Conservation (phyloP, 2,888 invertebrate species). For the Harpalus rubripes region DNA sequence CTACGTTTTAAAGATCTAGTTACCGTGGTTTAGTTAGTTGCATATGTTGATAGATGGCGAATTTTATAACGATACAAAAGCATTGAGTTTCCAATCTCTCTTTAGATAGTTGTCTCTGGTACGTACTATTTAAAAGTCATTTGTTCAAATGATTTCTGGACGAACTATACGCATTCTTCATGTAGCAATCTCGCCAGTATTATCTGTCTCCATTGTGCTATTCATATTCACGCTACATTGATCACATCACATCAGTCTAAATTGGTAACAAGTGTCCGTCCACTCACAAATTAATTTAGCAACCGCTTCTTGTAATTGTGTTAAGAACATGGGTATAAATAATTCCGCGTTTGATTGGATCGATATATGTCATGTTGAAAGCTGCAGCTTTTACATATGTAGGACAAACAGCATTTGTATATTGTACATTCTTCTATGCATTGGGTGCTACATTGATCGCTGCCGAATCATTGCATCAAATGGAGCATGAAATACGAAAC, state of each 20-base stretch:
- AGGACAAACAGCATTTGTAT: neutral
- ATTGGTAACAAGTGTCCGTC: slow-evolving; percentile 8
- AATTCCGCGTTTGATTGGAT: neutral
- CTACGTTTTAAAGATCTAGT: no score
- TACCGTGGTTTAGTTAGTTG: no score
- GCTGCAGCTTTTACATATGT: neutral
- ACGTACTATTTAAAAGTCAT: no score
- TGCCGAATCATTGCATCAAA: neutral
- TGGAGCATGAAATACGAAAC: neutral
- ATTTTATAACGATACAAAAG: no score
- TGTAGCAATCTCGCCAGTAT: neutral
- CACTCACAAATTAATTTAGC: slow-evolving; percentile 12
- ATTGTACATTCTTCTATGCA: neutral
- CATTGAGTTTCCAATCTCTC: no score
- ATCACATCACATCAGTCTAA: slow-evolving; percentile 9
- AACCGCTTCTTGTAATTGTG: slow-evolving; percentile 1
- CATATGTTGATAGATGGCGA: no score
- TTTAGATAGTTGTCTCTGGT: no score
- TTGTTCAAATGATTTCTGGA: no score
- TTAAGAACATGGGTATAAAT: neutral
- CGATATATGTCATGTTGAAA: neutral
- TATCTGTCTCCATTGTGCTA: neutral
- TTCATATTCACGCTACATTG: neutral
- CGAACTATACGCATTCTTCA: no score
- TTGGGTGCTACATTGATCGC: neutral